Percentiles rank a stretch among this genome's conserved stretches.
Conservation (phyloP, 2,888 invertebrate genomes). For the Gnatocerus cornutus region DNA sequence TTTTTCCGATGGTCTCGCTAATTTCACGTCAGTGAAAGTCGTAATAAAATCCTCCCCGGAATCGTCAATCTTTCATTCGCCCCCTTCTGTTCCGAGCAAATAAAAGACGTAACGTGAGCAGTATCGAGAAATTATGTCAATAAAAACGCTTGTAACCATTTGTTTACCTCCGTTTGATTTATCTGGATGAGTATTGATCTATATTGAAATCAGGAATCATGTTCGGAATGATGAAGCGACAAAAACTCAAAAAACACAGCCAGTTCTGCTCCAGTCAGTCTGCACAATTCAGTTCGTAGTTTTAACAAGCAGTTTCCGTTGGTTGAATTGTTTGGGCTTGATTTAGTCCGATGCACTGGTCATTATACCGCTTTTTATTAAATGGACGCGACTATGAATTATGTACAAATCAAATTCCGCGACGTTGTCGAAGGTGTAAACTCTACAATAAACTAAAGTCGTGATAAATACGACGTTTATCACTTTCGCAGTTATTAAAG, state of each 20-base stretch:
- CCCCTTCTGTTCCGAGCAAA: too few relatives aligned
- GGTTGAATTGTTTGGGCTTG: constrained; percentile 44
- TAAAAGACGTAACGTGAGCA: too few relatives aligned
- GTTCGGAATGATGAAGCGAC: constrained; percentile 16
- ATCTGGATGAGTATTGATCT: constrained; percentile 8
- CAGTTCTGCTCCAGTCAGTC: constrained; percentile 35
- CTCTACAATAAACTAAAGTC: background rate
- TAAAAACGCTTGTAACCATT: too few relatives aligned
- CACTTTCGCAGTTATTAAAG: background rate
- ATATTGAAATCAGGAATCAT: constrained; percentile 19
- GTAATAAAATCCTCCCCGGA: too few relatives aligned
- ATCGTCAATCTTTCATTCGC: too few relatives aligned
- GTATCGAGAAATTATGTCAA: too few relatives aligned
- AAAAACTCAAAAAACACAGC: constrained; percentile 34
- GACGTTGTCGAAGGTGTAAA: background rate
- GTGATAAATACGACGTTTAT: background rate
- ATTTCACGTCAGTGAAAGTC: too few relatives aligned
- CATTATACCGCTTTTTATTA: constrained; percentile 24
- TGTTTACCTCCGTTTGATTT: background rate
- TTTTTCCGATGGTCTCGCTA: too few relatives aligned
- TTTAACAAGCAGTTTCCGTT: constrained; percentile 50
- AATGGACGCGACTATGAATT: background rate
- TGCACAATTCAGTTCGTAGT: constrained; percentile 35
- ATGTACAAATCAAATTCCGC: background rate
- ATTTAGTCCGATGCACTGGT: constrained; percentile 35